A percentile compares a stretch with the other conserved stretches of the same genome.
phyloP scores from a whole-genome alignment of 2,797 vertebrate species.

The Halcyon chelicuti region DNA sequence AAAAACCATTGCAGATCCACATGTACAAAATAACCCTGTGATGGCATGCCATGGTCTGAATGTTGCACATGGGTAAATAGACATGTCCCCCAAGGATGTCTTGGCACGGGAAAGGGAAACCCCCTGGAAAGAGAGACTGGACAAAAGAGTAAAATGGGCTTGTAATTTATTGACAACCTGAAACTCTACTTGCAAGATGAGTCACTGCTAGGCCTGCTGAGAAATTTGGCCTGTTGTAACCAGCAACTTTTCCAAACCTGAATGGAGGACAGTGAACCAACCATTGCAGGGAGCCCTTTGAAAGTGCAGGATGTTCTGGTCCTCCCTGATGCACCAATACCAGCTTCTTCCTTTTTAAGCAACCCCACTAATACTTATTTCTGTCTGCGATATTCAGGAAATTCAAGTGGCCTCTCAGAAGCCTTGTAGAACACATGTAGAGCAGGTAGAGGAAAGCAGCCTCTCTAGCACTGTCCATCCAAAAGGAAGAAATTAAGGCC shows the following conservation, averaged over 20 bases:
- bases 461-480: neutral
- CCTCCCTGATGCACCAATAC: neutral
- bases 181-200: neutral
- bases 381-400: neutral
- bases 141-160: neutral
- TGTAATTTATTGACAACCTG: neutral
- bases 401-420: neutral
- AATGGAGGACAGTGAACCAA: neutral
- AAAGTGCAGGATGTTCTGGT: neutral
- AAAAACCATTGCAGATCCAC: neutral
- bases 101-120: neutral
- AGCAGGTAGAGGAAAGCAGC: neutral
- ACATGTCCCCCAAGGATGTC: accelerated
- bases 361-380: neutral
- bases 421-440: neutral
- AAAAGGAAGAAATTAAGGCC: neutral
- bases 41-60: accelerated
- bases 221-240: neutral
- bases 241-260: neutral
- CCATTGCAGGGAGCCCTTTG: neutral
- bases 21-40: accelerated
- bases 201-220: neutral
- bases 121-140: neutral
- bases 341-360: neutral
- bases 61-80: neutral